These are phyloP conservation scores for Molothrus ater DNA, from an alignment of 2,797 vertebrate species.

Conservation along the genomic window DNA sequence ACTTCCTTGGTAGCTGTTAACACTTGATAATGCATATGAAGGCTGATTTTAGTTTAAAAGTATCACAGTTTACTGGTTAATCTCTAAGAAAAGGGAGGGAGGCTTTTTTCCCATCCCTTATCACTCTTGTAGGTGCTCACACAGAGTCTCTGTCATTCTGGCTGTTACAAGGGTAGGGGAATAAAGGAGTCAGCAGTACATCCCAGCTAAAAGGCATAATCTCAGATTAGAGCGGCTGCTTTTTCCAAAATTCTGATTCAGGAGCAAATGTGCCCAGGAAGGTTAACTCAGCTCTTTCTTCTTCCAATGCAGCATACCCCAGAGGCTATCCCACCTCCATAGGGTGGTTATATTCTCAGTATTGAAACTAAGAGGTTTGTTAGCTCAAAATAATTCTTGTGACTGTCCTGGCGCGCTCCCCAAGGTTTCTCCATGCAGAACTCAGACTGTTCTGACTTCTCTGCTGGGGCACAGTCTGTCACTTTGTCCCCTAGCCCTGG, in stretches of 20 bases:
- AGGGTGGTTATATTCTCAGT: neutral
- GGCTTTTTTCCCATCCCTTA: neutral
- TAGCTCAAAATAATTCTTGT: neutral
- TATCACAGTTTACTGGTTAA: neutral
- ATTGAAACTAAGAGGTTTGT: neutral
- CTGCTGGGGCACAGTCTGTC: neutral
- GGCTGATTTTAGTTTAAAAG: neutral
- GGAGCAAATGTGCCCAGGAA: neutral
- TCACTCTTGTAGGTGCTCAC: neutral
- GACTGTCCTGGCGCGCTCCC: neutral
- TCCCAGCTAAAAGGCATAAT: neutral
- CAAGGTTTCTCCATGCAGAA: neutral
- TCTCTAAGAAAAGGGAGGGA: neutral
- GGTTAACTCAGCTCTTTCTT: neutral
- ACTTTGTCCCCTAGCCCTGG: neutral
- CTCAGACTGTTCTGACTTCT: neutral
- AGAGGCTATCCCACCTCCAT: neutral
- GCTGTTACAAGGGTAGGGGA: neutral
- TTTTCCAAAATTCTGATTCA: neutral
- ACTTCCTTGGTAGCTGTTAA: neutral
- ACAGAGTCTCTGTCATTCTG: neutral
- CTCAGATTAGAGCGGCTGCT: neutral
- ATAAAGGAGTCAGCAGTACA: neutral
- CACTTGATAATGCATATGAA: neutral
- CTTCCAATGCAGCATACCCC: neutral